Evolutionary conservation across 2,888 invertebrate species (phyloP).

Genomic region (Platynereis dumerilii): DNA sequence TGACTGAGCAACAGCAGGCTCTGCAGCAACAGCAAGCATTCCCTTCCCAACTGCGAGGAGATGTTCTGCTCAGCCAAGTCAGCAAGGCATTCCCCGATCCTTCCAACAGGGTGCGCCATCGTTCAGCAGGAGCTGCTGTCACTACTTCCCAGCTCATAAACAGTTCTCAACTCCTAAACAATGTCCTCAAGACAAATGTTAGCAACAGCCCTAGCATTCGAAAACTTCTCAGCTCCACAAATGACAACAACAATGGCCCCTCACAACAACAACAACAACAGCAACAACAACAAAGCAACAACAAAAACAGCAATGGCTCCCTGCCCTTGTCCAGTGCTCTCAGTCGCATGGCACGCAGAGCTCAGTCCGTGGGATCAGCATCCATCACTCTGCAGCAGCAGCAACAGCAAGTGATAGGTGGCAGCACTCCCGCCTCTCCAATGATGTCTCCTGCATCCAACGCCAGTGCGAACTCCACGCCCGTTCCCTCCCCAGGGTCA

Average conservation of each 20-base stretch:
- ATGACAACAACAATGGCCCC: neutral
- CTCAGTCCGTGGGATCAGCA: neutral
- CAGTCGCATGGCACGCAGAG: slow-evolving; percentile 1
- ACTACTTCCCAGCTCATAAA: slow-evolving; percentile 1
- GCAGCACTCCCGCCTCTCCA: neutral
- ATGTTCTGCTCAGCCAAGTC: no score
- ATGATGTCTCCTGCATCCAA: slow-evolving; percentile 11
- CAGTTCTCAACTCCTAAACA: no score
- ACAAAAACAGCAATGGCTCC: slow-evolving; percentile 2
- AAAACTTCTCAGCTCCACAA: no score
- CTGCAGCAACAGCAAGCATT: no score
- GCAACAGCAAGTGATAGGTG: neutral
- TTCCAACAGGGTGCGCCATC: no score
- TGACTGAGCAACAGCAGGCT: no score
- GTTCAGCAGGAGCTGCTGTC: slow-evolving; percentile 7
- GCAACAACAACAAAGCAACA: slow-evolving; percentile 13
- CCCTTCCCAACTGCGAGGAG: no score
- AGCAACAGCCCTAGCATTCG: no score
- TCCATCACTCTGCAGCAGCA: slow-evolving; percentile 1
- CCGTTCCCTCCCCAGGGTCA: slow-evolving; percentile 13
- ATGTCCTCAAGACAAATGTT: no score
- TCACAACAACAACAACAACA: slow-evolving; percentile 18
- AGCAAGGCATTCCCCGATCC: no score
- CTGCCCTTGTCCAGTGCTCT: neutral
- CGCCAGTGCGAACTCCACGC: slow-evolving; percentile 18